These are phyloP conservation scores for Torymus auratus DNA, from an alignment of 2,888 invertebrate species.

Conservation along the genomic window DNA sequence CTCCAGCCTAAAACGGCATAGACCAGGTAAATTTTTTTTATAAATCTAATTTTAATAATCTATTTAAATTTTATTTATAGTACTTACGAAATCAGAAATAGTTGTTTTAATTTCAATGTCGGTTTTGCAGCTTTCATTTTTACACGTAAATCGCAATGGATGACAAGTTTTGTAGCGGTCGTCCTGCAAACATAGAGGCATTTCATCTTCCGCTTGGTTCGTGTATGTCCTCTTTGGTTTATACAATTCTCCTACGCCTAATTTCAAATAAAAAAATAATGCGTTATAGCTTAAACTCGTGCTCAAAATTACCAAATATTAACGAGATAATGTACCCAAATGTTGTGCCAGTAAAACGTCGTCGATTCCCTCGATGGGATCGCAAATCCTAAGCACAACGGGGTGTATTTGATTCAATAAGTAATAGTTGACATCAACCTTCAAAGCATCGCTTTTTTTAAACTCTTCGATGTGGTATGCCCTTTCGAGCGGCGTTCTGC, in stretches of 20 bases:
- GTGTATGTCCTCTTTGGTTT: slow-evolving; percentile 67
- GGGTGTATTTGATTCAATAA: slow-evolving; percentile 97
- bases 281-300: not conserved
- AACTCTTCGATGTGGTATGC: slow-evolving; percentile 96
- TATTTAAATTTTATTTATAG: not conserved
- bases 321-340: slow-evolving; percentile 80
- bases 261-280: slow-evolving; percentile 8
- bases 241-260: slow-evolving; percentile 67
- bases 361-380: slow-evolving; percentile 96
- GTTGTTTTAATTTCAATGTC: slow-evolving; percentile 77
- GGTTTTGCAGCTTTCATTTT: slow-evolving; percentile 75
- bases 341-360: slow-evolving; percentile 92
- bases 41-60: too few species aligned
- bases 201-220: slow-evolving; percentile 64
- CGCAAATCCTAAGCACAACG: slow-evolving; percentile 95
- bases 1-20: slow-evolving; percentile 63
- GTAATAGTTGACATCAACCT: slow-evolving; percentile 93
- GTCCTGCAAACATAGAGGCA: slow-evolving; percentile 75
- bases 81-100: slow-evolving; percentile 72
- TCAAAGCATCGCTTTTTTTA: slow-evolving; percentile 83
- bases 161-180: slow-evolving; percentile 80
- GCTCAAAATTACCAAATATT: not conserved
- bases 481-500: slow-evolving; percentile 89
- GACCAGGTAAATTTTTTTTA: too few species aligned
- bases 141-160: slow-evolving; percentile 83